Percentiles rank a stretch among this genome's conserved stretches.
phyloP scores from a whole-genome alignment of 2,888 invertebrate species.

The Atrina japonica region DNA sequence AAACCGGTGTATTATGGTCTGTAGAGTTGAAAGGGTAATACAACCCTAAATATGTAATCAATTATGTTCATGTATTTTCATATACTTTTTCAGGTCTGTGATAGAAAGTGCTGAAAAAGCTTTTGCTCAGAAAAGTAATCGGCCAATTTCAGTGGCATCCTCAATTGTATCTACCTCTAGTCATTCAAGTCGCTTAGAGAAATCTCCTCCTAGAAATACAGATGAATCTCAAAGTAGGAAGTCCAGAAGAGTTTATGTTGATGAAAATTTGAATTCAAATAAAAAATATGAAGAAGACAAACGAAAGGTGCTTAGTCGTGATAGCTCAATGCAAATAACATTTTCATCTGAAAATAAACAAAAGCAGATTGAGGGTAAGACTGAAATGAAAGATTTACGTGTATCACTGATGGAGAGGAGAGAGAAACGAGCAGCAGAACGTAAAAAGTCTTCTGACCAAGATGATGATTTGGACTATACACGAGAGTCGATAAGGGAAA shows the following conservation, averaged over 20 bases:
- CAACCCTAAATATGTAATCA: too few relatives aligned
- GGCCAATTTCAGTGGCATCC: slow-evolving; percentile 83
- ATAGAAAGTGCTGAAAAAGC: slow-evolving; percentile 95
- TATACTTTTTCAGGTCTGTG: slow-evolving; percentile 82
- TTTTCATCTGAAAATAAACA: slow-evolving; percentile 22
- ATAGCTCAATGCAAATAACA: slow-evolving; percentile 43
- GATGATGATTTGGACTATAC: slow-evolving; percentile 2
- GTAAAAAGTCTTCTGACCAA: slow-evolving; percentile 4
- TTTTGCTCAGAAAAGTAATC: slow-evolving; percentile 93
- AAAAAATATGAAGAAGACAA: slow-evolving; percentile 28
- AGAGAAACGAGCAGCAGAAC: slow-evolving; percentile 16
- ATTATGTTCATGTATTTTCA: too few relatives aligned
- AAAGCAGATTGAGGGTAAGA: slow-evolving; percentile 12
- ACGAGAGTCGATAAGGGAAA: slow-evolving; percentile 1
- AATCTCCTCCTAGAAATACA: slow-evolving; percentile 19
- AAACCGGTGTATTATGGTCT: too few relatives aligned
- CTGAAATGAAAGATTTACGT: slow-evolving; percentile 21
- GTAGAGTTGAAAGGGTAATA: too few relatives aligned
- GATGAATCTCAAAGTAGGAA: slow-evolving; percentile 3
- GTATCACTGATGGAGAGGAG: slow-evolving; percentile 24
- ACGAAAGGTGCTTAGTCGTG: slow-evolving; percentile 31
- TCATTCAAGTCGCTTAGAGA: slow-evolving; percentile 11
- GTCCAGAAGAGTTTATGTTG: slow-evolving; percentile 23
- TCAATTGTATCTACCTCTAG: slow-evolving; percentile 47
- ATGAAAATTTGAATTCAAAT: not conserved